Percentiles rank a stretch among this genome's conserved stretches.
Evolutionary conservation across 2,113 vertebrate species (phyloP).

Genomic region (Ameiurus melas): DNA sequence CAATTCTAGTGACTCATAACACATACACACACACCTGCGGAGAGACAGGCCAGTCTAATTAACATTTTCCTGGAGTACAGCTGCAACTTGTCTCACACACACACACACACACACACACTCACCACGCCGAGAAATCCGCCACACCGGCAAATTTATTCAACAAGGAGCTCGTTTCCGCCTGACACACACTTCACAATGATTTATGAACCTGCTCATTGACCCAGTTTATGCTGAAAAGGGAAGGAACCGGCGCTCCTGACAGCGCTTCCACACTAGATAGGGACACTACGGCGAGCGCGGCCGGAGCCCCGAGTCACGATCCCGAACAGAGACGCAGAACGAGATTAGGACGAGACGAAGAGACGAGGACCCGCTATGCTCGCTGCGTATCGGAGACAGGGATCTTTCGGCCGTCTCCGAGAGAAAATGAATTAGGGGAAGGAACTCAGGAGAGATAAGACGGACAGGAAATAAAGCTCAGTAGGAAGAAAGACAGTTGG

Average conservation of each 20-base stretch:
- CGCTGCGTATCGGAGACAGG: not conserved
- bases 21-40: constrained; percentile 58
- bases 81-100: constrained; percentile 63
- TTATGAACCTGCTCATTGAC: constrained; percentile 79
- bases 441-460: not conserved
- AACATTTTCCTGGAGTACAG: constrained; percentile 65
- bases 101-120: constrained; percentile 1
- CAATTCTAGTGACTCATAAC: constrained; percentile 39
- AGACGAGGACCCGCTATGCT: not conserved
- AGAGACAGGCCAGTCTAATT: constrained; percentile 65
- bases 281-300: not conserved
- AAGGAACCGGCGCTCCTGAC: constrained; percentile 47
- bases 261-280: constrained; percentile 33
- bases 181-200: constrained; percentile 74
- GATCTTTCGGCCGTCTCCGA: not conserved
- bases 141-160: constrained; percentile 71
- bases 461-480: not conserved
- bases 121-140: constrained; percentile 57
- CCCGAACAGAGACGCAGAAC: constrained; percentile 5
- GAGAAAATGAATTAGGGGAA: not conserved
- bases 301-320: not conserved
- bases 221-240: constrained; percentile 70
- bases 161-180: constrained; percentile 61
- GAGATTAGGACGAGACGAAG: constrained; percentile 21
- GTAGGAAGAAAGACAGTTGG: not conserved